Conservation (phyloP, 2,113 vertebrate genomes). For the Bucco capensis region DNA sequence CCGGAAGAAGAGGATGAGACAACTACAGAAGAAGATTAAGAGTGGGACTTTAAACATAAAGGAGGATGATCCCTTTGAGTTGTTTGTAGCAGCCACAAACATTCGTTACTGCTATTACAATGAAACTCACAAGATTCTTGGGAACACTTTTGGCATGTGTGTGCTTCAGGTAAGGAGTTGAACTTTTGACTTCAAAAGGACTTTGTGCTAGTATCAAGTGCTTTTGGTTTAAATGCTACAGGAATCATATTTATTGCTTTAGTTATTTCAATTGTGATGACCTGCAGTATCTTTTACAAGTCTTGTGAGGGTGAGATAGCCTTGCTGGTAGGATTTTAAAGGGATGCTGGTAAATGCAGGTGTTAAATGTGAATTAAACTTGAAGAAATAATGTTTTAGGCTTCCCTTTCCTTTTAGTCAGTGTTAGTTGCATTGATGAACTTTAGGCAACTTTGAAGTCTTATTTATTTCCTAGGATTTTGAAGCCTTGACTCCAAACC, state of each 20-base stretch:
- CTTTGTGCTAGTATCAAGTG: fast-evolving
- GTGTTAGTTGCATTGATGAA: background rate
- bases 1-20: slow-evolving; percentile 96
- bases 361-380: background rate
- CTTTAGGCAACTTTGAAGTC: background rate
- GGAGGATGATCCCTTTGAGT: slow-evolving; percentile 94
- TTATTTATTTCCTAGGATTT: slow-evolving; percentile 81
- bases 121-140: slow-evolving; percentile 95
- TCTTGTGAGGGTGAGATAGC: background rate
- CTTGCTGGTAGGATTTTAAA: background rate
- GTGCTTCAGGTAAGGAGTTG: slow-evolving; percentile 84
- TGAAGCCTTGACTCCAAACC: slow-evolving; percentile 93
- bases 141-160: slow-evolving; percentile 97
- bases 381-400: background rate
- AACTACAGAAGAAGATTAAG: slow-evolving; percentile 96
- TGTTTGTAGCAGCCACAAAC: slow-evolving; percentile 94
- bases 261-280: background rate
- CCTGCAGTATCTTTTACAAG: fast-evolving
- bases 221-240: background rate
- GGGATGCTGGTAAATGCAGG: no score
- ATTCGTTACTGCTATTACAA: slow-evolving; percentile 99
- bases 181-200: background rate
- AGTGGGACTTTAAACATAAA: slow-evolving; percentile 88
- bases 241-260: background rate
- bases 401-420: background rate